Percentiles rank a stretch among this genome's conserved stretches.
Conservation (phyloP, 2,113 vertebrate species). For the Mastomys coucha region DNA sequence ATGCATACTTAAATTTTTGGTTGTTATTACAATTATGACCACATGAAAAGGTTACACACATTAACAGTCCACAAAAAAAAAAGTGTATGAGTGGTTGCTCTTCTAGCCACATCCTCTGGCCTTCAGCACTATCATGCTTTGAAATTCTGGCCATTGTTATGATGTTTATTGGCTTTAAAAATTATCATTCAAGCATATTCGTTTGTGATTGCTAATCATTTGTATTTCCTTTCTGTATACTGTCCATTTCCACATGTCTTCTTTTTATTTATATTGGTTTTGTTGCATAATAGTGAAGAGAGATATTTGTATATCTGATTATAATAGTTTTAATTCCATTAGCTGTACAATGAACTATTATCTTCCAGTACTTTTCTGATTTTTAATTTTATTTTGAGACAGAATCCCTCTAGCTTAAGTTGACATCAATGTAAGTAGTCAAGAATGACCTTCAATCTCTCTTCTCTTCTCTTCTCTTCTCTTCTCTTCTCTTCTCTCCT, state of each 20-base stretch:
- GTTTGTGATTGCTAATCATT: conserved; percentile 1
- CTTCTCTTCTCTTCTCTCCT: accelerated
- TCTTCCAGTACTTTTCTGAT: background rate
- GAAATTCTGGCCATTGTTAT: background rate
- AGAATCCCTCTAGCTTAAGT: background rate
- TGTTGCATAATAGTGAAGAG: background rate
- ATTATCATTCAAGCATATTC: background rate
- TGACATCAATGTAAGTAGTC: background rate
- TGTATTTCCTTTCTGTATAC: background rate
- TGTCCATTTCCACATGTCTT: background rate
- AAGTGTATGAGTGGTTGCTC: background rate
- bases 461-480: background rate
- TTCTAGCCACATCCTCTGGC: background rate
- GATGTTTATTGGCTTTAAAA: conserved; percentile 10
- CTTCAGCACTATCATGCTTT: background rate
- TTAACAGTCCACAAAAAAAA: background rate
- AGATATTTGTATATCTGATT: background rate
- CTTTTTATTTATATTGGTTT: conserved; percentile 8
- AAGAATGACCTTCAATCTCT: background rate
- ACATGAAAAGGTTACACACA: background rate
- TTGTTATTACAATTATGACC: background rate
- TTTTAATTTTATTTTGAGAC: background rate
- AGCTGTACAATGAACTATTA: conserved; percentile 36
- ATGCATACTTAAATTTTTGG: background rate
- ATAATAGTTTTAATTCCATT: conserved; percentile 27